A percentile compares a stretch with the other conserved stretches of the same genome.
phyloP scores from a whole-genome alignment of 2,888 invertebrate genomes.

The Ceriagrion tenellum region DNA sequence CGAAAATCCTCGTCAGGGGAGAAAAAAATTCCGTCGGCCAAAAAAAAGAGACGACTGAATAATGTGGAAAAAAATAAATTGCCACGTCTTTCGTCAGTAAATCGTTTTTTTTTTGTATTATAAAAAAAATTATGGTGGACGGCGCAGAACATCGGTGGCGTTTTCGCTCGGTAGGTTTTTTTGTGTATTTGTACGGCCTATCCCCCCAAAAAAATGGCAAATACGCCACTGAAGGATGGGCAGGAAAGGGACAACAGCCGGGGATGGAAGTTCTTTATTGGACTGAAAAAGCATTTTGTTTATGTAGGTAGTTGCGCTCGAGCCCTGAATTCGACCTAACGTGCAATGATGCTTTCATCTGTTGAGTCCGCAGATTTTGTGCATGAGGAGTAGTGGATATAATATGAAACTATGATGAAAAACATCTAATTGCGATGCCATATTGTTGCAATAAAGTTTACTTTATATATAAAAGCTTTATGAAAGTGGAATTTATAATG shows the following conservation, averaged over 20 bases:
- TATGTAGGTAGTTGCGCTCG: neutral
- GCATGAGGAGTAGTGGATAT: too few species aligned
- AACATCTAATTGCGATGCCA: too few species aligned
- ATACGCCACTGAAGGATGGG: neutral
- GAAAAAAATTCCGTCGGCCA: neutral
- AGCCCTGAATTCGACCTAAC: neutral
- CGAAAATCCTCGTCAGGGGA: slow-evolving; percentile 14
- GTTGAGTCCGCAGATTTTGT: neutral
- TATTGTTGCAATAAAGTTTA: too few species aligned
- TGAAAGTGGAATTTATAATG: too few species aligned
- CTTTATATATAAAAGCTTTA: too few species aligned
- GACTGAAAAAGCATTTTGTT: neutral
- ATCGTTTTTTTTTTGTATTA: slow-evolving; percentile 18
- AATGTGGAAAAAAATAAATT: slow-evolving; percentile 15
- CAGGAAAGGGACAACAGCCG: neutral
- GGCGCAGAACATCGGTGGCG: neutral
- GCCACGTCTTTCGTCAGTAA: slow-evolving; percentile 12
- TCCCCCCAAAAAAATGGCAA: neutral
- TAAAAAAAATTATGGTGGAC: neutral
- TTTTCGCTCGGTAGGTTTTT: neutral
- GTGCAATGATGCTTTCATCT: neutral
- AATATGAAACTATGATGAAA: too few species aligned
- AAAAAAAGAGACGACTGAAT: neutral
- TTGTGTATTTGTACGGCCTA: neutral
- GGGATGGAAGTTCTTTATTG: neutral